Evolutionary conservation across 2,113 vertebrate genomes (phyloP), one percentile per base, ranked within the genome.

Genomic region (Chaetura pelagica): DNA sequence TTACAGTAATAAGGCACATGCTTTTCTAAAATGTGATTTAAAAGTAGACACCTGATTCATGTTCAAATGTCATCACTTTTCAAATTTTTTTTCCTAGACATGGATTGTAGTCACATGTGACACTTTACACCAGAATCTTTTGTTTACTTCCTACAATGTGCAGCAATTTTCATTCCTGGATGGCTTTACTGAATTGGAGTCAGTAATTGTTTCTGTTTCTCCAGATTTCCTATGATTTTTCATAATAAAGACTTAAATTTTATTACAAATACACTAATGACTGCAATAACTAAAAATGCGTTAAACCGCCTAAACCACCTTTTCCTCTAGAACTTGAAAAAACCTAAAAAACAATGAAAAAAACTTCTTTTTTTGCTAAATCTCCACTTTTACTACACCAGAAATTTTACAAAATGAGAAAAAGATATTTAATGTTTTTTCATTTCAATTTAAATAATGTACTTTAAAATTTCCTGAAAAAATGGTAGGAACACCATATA

Each of bases 401-500:
- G 9, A 27, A 54, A 27, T 69, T 80, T 59, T 59, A 9, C 17
- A 54, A 24, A 57, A 68, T 9, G 9, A 59, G 32, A 57, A 72
- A 72, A 6, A 57, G 2, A 19, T 51, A 79, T 51, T 44, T 62
- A 40, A 34, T 38, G 12, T 29, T 40, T 72, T 30, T 83, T 78
- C 1, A 0, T 38, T 7, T 57, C 49, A 61, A 51, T 68, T 62
- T 74, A 68, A 11, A 46, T 23, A 72, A 42, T 4, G 4, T 30
- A 42, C 35, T 64, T 67, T 21, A 52, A 58, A 64, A 8, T 16
- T 44, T 61, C 40, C 24, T 52, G 40, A 38, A 35, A 90, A 93
- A 82, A 51, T 7, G 12, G 26, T 34, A 62, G 20, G 58, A 74
- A 18, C 7, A 24, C 12, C 0, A 0, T 18, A 69, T 4, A 26